These are phyloP conservation scores for Misgurnus mizolepis DNA, from an alignment of 2,113 vertebrate species.

Conservation along the genomic window DNA sequence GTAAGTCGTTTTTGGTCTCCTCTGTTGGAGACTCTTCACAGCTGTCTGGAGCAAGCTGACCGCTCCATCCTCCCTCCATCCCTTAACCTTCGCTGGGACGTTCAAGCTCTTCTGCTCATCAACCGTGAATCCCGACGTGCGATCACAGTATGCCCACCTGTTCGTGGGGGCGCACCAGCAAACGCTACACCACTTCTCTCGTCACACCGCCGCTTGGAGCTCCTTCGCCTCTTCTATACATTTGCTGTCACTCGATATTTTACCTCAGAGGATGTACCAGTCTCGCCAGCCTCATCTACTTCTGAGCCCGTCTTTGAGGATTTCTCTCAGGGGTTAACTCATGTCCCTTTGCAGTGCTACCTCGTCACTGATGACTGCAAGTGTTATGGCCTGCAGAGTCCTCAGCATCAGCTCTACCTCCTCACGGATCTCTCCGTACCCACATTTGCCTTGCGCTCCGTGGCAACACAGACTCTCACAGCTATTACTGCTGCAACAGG, in stretches of 20 bases:
- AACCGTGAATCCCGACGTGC: conserved; percentile 81
- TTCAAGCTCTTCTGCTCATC: conserved; percentile 82
- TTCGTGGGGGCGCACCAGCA: background rate
- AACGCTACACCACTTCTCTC: conserved; percentile 56
- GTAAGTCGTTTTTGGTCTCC: conserved; percentile 83
- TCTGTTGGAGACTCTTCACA: conserved; percentile 74
- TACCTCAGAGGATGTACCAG: conserved; percentile 67
- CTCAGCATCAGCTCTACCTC: conserved; percentile 80
- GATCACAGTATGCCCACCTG: conserved; percentile 70
- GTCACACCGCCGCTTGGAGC: conserved; percentile 69
- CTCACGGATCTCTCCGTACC: conserved; percentile 76
- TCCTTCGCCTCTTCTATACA: conserved; percentile 81
- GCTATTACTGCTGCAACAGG: conserved; percentile 65
- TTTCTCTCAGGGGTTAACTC: conserved; percentile 73
- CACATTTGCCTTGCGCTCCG: conserved; percentile 76
- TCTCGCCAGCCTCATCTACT: conserved; percentile 47
- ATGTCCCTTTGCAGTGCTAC: conserved; percentile 77
- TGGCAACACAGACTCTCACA: conserved; percentile 77
- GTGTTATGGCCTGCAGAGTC: conserved; percentile 76
- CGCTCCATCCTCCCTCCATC: conserved; percentile 69
- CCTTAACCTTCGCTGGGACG: conserved; percentile 71
- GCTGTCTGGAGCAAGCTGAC: conserved; percentile 71
- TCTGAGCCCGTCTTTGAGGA: conserved; percentile 66
- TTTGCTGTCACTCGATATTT: conserved; percentile 80
- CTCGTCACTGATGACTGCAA: conserved; percentile 78